Conservation (phyloP, 2,888 invertebrate genomes). For the Dugesia japonica region DNA sequence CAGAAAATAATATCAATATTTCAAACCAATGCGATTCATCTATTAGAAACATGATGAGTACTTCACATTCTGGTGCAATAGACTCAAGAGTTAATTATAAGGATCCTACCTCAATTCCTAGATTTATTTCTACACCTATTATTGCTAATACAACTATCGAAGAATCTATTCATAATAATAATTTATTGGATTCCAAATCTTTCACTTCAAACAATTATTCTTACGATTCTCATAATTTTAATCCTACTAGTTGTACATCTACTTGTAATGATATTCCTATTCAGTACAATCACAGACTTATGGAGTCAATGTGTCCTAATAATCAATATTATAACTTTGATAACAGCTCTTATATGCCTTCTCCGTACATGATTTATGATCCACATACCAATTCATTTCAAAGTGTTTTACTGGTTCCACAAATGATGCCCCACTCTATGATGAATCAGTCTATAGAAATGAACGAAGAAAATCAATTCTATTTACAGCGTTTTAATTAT, state of each 20-base stretch:
- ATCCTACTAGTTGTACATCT: neutral
- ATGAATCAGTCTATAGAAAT: neutral
- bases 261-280: neutral
- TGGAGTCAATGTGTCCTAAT: neutral
- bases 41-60: neutral
- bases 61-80: neutral
- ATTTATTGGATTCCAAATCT: neutral
- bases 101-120: constrained; percentile 12
- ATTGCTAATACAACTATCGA: neutral
- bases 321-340: neutral
- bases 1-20: constrained; percentile 8
- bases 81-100: neutral
- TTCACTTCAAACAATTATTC: neutral
- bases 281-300: neutral
- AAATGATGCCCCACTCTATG: constrained; percentile 20
- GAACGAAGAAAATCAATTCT: neutral
- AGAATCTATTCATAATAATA: neutral
- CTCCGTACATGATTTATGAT: neutral
- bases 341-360: neutral
- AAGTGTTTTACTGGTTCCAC: neutral
- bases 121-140: neutral
- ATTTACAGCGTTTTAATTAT: neutral
- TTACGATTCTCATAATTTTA: neutral
- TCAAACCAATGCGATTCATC: neutral
- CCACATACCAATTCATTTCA: neutral